Evolutionary conservation across 2,113 vertebrate species (phyloP).

Genomic region (Cygnus atratus): DNA sequence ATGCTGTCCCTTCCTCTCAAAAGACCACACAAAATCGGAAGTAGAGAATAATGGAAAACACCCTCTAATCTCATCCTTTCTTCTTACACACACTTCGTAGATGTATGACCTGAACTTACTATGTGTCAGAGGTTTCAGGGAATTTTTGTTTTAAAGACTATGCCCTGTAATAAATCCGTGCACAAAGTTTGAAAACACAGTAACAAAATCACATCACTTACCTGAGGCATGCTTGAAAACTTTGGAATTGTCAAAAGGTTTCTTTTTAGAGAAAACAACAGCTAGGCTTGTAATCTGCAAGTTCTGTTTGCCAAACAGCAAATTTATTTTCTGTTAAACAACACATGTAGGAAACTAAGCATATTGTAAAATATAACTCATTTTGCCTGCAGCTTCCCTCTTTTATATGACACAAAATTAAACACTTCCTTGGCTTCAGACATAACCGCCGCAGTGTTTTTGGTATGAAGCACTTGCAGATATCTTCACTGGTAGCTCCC

Average conservation of each 20-base stretch:
- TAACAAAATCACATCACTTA: not conserved
- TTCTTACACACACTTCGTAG: not conserved
- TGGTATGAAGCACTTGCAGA: not conserved
- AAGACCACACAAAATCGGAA: not conserved
- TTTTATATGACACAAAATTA: not conserved
- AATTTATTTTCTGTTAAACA: not conserved
- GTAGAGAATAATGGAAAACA: not conserved
- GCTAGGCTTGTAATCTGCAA: not conserved
- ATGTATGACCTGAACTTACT: not conserved
- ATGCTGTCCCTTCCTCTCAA: accelerated
- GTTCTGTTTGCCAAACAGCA: not conserved
- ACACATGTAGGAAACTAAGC: not conserved
- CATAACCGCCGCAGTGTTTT: not conserved
- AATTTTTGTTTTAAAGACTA: not conserved
- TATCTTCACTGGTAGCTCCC: not conserved
- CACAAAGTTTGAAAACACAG: not conserved
- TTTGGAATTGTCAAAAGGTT: not conserved
- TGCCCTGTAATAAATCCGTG: not conserved
- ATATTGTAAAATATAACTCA: not conserved
- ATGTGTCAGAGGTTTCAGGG: not conserved
- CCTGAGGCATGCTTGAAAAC: not conserved
- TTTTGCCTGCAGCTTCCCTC: not conserved
- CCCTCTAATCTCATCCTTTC: accelerated
- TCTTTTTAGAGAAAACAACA: not conserved
- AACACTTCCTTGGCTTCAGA: not conserved